Base-by-base conservation (phyloP, 2,888 invertebrate species). In the Trachelus troglodyta region DNA sequence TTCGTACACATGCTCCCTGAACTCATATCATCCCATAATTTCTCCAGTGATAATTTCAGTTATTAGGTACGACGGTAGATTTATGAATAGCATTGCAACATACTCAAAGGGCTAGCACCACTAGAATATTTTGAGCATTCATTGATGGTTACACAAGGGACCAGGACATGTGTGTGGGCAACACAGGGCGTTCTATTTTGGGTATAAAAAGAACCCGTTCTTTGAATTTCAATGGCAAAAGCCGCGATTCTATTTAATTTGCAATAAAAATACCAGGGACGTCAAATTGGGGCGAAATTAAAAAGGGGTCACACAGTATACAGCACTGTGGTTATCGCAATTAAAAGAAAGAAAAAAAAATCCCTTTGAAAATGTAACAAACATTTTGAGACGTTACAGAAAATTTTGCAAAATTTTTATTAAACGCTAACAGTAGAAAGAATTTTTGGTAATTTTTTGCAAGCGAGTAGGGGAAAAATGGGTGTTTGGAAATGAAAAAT, bases 171-270 rank as follows among this genome's bases (percentile, higher is more conserved):
- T 69, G 69, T 68, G 75, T 73, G 12, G 34, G n/a, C 34, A 69
- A 30, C 33, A 73, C 69, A 76, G 86, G 82, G 86, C 86, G 86
- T 84, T 85, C 80, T 86, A 78, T 86, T 86, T 85, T 84, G 73
- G 69, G 71, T 33, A 71, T 71, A 71, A 71, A 71, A 30, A 71
- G 71, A 33, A 31, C 2, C 71, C 30, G 33, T 12, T 34, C 30
- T 34, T 34, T 71, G 40, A 56, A 56, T 56, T 56, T 23, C 40
- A 56, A 56, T 56, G 40, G 40, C 1, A 23, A 56, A 56, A 15
- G 40, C 40, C 40, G 23, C 40, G 15, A 56, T 56, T 56, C 40
- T 56, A 56, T 56, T 56, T 56, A 23, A 56, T 56, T 56, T 56
- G 23, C 40, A 23, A 56, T 23, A 56, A 56, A 23, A 56, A 23